Evolutionary conservation across 2,113 vertebrate genomes (phyloP).

Genomic region (Sclerurus mexicanus): DNA sequence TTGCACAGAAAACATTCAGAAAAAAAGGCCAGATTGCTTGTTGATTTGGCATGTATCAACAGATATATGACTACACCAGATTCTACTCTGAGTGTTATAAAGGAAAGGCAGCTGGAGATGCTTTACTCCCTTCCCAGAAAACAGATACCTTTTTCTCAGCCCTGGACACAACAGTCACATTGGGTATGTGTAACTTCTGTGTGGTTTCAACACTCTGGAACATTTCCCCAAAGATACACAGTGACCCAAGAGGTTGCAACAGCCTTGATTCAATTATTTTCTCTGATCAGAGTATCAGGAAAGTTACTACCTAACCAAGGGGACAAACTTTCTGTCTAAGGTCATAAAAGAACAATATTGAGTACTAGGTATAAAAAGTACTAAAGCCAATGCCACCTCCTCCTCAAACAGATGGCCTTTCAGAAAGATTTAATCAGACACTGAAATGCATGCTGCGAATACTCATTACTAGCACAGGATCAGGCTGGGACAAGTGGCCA

Average conservation of each 20-base stretch:
- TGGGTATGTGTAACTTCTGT: background rate
- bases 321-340: conserved; percentile 47
- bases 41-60: background rate
- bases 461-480: conserved; percentile 64
- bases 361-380: conserved; percentile 44
- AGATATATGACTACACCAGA: background rate
- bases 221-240: background rate
- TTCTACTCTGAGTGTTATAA: background rate
- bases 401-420: conserved; percentile 68
- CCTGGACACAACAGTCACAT: background rate
- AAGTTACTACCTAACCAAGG: background rate
- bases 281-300: background rate
- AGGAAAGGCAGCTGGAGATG: background rate
- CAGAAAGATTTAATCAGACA: conserved; percentile 69
- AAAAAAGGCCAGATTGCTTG: background rate
- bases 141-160: background rate
- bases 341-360: conserved; percentile 26
- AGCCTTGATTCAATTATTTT: background rate
- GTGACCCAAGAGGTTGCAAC: background rate
- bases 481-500: conserved; percentile 65
- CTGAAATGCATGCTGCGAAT: conserved; percentile 66
- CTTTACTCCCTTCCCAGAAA: background rate
- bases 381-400: conserved; percentile 45
- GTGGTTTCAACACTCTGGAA: background rate
- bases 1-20: background rate